Base-by-base conservation (phyloP, 1,140 invertebrate species). In the Piezodorus guildinii region DNA sequence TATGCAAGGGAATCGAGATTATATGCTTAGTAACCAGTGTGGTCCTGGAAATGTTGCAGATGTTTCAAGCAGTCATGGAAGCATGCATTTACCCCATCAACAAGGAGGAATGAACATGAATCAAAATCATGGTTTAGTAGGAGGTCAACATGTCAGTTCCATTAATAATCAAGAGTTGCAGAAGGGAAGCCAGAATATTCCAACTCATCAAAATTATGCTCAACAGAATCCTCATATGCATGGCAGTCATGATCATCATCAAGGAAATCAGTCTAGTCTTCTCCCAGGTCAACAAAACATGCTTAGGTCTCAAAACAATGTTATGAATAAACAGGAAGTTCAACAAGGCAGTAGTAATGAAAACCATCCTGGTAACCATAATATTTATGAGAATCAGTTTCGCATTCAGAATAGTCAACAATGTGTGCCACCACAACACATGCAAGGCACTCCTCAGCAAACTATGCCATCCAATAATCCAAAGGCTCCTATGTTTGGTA, bases 331-430 rank as follows among this genome's bases (percentile, higher is more conserved):
- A 19, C 52, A 56, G 19, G 23, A 25, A 23, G 6, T 16, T 23
- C 52, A 56, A 25, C 17, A 23, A 23, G 14, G 2, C 1, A 21
- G 15, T 23, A 25, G 15, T 23, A 19, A 23, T 56, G 17, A 56
- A 23, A 23, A 19, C 9, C 4, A 2, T 25, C 14, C 52, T 56
- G 52, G 23, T 16, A 56, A 56, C 15, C 52, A 56, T 63, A 34
- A 23, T 10, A 9, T 21, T 9, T 43, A 54, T 63, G 25, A 19
- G 21, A 51, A 63, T 56, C 52, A 39, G 19, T 51, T 56, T 56
- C 52, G 58, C n/a, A 25, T 56, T 19, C 34, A 17, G 16, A 34
- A 34, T 19, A 17, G 45, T 6, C 60, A 61, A 25, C 34, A 39
- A 12, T 39, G 34, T 39, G 12, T 39, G 34, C 34, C 34, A 39